Evolutionary conservation across 2,797 vertebrate species (phyloP).

Genomic region (Crocidura indochinensis): DNA sequence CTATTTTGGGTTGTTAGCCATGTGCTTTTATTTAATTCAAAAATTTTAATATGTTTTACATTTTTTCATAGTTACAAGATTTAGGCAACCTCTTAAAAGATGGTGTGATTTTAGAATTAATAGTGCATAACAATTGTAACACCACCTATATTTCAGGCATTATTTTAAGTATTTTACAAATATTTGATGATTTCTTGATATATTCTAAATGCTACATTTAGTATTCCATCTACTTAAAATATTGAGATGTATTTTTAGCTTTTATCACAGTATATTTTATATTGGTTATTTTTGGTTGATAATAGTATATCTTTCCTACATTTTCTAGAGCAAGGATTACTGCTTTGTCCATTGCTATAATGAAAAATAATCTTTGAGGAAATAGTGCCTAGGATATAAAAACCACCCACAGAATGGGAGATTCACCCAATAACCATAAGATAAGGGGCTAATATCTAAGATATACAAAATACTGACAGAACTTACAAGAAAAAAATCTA

Average conservation of each 20-base stretch:
- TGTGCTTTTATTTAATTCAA: slow-evolving; percentile 48
- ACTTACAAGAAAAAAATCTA: too few species aligned
- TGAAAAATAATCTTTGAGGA: neutral
- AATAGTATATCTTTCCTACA: too few species aligned
- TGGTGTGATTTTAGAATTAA: slow-evolving; percentile 16
- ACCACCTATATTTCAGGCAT: neutral
- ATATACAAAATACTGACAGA: too few species aligned
- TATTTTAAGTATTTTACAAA: slow-evolving; percentile 50
- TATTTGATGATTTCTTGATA: neutral
- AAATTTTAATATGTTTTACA: slow-evolving; percentile 39
- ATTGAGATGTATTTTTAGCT: slow-evolving; percentile 11
- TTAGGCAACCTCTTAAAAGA: slow-evolving; percentile 42
- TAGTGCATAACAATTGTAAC: neutral
- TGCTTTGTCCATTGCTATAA: neutral
- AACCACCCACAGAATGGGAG: too few species aligned
- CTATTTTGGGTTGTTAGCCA: neutral
- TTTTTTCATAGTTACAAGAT: slow-evolving; percentile 12
- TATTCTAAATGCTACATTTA: slow-evolving; percentile 50
- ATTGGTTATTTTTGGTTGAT: neutral
- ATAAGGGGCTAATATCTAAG: too few species aligned
- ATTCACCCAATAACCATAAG: too few species aligned
- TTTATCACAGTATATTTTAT: neutral
- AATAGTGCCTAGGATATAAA: too few species aligned
- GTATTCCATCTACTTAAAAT: slow-evolving; percentile 29
- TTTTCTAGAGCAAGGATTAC: neutral